Evolutionary conservation across 2,888 invertebrate species (phyloP).

Genomic region (Dendrolimus houi): DNA sequence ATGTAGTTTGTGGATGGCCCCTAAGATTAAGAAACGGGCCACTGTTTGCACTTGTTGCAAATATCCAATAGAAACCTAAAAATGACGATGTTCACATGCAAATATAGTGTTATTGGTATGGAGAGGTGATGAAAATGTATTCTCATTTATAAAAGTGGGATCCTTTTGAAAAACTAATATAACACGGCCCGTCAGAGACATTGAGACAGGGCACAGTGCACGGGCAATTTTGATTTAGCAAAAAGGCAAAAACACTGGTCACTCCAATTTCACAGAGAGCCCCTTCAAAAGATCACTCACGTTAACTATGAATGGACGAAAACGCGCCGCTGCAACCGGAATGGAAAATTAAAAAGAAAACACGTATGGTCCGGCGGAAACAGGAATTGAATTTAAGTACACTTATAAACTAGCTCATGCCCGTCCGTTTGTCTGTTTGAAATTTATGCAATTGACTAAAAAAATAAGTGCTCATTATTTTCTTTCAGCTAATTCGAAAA

Average conservation of each 20-base stretch:
- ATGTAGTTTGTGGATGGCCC: too few species aligned
- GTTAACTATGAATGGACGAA: constrained; percentile 71
- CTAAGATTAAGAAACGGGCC: too few species aligned
- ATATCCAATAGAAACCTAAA: too few species aligned
- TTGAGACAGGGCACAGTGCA: constrained; percentile 8
- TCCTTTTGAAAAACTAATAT: background rate
- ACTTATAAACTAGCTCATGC: constrained; percentile 26
- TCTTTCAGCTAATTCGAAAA: too few species aligned
- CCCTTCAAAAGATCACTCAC: constrained; percentile 71
- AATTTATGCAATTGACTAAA: too few species aligned
- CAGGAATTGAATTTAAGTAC: constrained; percentile 73
- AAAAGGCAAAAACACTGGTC: constrained; percentile 60
- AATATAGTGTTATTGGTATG: too few species aligned
- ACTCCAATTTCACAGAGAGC: constrained; percentile 70
- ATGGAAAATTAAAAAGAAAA: constrained; percentile 66
- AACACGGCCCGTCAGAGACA: background rate
- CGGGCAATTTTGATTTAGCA: constrained; percentile 57
- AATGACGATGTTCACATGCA: too few species aligned
- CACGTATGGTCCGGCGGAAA: constrained; percentile 60
- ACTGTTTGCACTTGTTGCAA: too few species aligned
- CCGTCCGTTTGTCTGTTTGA: background rate
- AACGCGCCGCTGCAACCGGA: constrained; percentile 52
- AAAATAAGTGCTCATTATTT: too few species aligned
- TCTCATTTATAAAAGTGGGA: background rate
- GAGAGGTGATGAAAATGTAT: too few species aligned